A percentile compares a stretch with the other conserved stretches of the same genome.
Conservation (phyloP, 2,797 vertebrate species). For the Hozukius guyotensis region DNA sequence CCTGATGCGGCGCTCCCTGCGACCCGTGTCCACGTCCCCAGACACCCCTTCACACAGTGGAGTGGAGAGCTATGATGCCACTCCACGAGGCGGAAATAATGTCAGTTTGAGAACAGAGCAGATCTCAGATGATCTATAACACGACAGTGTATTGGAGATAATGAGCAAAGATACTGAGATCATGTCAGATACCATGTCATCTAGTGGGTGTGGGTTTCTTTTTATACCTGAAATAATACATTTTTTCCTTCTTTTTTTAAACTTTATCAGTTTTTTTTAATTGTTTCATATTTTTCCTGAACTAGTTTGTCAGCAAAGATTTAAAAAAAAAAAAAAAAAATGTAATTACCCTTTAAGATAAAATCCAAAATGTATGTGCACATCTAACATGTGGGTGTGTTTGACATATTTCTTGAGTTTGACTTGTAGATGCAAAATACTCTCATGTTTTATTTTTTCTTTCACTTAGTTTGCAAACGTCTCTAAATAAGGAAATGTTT, state of each 20-base stretch:
- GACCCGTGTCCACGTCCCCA: slow-evolving; percentile 66
- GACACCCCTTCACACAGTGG: slow-evolving; percentile 61
- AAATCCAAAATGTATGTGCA: neutral
- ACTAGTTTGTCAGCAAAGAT: neutral
- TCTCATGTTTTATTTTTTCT: neutral
- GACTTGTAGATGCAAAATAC: neutral
- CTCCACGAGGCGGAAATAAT: slow-evolving; percentile 48
- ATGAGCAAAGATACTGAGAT: slow-evolving; percentile 2
- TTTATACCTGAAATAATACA: neutral
- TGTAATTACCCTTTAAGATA: neutral
- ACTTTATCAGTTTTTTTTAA: neutral
- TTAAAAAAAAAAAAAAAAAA: neutral
- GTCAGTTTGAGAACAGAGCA: slow-evolving; percentile 29
- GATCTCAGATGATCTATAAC: slow-evolving; percentile 35
- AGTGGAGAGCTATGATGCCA: slow-evolving; percentile 34
- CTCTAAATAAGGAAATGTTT: neutral
- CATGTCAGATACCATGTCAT: neutral
- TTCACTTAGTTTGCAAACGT: neutral
- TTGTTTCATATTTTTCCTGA: neutral
- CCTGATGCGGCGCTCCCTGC: slow-evolving; percentile 57
- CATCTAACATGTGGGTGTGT: neutral
- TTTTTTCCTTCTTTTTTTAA: neutral
- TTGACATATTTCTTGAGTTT: neutral
- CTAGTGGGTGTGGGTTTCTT: neutral
- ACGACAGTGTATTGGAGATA: neutral